Percentiles rank a stretch among this genome's conserved stretches.
Evolutionary conservation across 1,140 invertebrate genomes (phyloP).

Genomic region (Drosophila ficusphila): DNA sequence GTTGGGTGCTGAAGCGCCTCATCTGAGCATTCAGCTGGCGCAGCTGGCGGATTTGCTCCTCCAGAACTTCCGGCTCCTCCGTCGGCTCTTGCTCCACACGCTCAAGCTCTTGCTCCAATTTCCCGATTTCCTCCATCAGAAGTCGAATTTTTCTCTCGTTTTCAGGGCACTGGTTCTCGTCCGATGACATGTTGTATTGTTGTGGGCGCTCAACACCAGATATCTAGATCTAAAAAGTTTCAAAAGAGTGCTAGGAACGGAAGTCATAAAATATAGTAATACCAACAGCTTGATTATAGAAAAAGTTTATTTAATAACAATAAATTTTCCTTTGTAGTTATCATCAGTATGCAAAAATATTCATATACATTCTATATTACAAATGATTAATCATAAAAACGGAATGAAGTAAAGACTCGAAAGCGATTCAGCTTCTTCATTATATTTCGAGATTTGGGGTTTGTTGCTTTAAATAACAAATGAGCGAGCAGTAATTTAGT

Average conservation of each 20-base stretch:
- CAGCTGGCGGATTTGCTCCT: not conserved
- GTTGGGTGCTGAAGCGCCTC: not conserved
- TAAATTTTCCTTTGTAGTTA: constrained; percentile 35
- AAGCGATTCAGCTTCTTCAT: constrained; percentile 3
- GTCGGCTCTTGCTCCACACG: not conserved
- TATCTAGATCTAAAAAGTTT: no score
- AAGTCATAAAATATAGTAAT: not conserved
- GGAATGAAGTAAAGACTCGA: constrained; percentile 44
- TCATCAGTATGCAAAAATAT: constrained; percentile 67
- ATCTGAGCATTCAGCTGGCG: not conserved
- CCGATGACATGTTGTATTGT: not conserved
- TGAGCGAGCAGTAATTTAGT: constrained; percentile 33
- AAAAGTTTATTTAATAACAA: constrained; percentile 73
- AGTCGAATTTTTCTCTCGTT: not conserved
- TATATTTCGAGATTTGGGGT: constrained; percentile 20
- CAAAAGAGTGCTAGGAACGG: no score
- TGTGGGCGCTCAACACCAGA: not conserved
- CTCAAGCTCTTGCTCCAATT: not conserved
- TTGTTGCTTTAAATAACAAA: constrained; percentile 48
- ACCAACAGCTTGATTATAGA: constrained; percentile 29
- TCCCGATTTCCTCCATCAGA: not conserved
- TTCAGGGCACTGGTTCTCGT: not conserved
- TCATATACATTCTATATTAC: constrained; percentile 41
- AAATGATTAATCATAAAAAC: constrained; percentile 31
- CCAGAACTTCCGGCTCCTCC: not conserved